Evolutionary conservation across 2,113 vertebrate genomes (phyloP).

Genomic region (Thunnus thynnus): DNA sequence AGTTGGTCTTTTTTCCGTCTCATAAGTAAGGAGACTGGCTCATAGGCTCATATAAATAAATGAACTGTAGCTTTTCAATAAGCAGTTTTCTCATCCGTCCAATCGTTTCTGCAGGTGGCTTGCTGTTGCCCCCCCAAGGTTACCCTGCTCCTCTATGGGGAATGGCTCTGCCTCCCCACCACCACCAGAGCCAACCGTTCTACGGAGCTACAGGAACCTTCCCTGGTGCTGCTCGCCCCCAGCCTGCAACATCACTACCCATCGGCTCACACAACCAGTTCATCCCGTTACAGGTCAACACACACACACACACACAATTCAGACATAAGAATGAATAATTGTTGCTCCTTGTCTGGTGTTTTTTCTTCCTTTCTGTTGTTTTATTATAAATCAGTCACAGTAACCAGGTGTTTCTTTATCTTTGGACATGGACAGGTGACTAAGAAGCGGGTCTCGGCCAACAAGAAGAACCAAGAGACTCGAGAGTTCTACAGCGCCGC

Average conservation of each 20-base stretch:
- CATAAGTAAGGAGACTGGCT: too few species aligned
- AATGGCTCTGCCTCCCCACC: conserved; percentile 79
- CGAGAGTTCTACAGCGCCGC: conserved; percentile 87
- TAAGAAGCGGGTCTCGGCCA: conserved; percentile 94
- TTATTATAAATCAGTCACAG: background rate
- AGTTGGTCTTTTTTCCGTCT: too few species aligned
- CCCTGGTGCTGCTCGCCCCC: conserved; percentile 80
- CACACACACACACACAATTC: too few species aligned
- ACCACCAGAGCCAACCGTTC: conserved; percentile 87
- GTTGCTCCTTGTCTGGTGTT: background rate
- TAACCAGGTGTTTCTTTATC: background rate
- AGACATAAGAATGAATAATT: background rate
- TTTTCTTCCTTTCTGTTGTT: too few species aligned
- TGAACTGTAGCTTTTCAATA: too few species aligned
- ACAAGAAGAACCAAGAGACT: conserved; percentile 89
- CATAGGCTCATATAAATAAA: too few species aligned
- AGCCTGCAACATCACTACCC: conserved; percentile 78
- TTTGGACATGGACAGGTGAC: conserved; percentile 88
- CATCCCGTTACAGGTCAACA: conserved; percentile 93
- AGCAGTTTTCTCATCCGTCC: background rate
- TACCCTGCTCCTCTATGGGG: conserved; percentile 89
- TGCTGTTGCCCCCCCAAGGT: conserved; percentile 88
- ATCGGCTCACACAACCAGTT: conserved; percentile 94
- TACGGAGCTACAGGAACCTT: conserved; percentile 85
- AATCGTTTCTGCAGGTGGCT: conserved; percentile 64